phyloP scores from a whole-genome alignment of 2,797 vertebrate genomes.

The Liasis olivaceus region DNA sequence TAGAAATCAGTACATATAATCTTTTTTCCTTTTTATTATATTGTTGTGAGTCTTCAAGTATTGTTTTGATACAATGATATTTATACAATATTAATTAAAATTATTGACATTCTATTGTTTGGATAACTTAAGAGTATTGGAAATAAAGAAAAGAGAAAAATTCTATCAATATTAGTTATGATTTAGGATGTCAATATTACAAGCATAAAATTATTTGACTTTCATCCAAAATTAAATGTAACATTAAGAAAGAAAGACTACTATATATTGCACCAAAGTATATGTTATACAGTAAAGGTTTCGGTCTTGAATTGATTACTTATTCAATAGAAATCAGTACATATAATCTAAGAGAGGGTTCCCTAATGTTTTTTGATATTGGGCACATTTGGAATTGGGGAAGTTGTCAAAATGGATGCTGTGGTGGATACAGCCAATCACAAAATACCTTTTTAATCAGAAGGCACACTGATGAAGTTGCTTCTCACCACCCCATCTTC shows the following conservation, averaged over 20 bases:
- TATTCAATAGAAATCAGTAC: not conserved
- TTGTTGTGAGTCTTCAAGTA: not conserved
- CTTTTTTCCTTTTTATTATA: not conserved
- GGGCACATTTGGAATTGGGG: not conserved
- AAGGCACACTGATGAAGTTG: not conserved
- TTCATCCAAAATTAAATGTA: not conserved
- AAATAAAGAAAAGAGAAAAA: not conserved
- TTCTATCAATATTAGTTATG: not conserved
- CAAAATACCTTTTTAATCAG: not conserved
- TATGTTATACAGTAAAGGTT: not conserved
- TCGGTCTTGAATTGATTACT: not conserved
- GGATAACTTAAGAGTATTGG: not conserved
- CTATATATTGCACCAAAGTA: not conserved
- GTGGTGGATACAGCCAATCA: not conserved
- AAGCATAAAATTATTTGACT: not conserved
- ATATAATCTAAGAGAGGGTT: not conserved
- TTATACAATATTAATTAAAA: not conserved
- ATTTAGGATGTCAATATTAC: not conserved
- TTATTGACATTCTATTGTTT: not conserved
- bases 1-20: not conserved
- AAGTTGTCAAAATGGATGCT: not conserved
- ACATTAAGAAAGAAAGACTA: not conserved
- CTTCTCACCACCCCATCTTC: not conserved
- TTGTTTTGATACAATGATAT: not conserved
- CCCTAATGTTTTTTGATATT: not conserved